A percentile compares a stretch with the other conserved stretches of the same genome.
phyloP scores from a whole-genome alignment of 2,888 invertebrate genomes.

The Thecocarcelia acutangulata region DNA sequence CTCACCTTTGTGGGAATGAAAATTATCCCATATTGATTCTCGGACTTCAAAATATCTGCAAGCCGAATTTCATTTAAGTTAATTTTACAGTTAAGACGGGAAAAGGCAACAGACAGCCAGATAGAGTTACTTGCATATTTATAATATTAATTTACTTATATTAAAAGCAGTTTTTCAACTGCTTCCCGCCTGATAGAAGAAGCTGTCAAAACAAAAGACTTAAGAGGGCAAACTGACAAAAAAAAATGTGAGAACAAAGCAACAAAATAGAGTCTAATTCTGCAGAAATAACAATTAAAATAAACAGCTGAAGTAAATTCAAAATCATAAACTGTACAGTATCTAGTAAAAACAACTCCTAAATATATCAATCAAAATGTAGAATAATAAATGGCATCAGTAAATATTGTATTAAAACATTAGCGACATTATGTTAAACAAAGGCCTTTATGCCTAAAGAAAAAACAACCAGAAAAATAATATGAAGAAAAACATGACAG shows the following conservation, averaged over 20 bases:
- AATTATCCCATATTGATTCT: too few species aligned
- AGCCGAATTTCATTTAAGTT: too few species aligned
- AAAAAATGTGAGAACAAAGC: not conserved
- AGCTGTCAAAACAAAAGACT: conserved; percentile 8
- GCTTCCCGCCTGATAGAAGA: too few species aligned
- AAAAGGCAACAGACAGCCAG: too few species aligned
- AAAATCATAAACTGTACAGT: not conserved
- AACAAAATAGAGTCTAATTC: not conserved
- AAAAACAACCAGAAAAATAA: conserved; percentile 1
- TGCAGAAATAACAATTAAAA: too few species aligned
- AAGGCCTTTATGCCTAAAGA: not conserved
- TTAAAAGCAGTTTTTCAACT: not conserved
- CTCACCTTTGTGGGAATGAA: too few species aligned
- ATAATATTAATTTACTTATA: too few species aligned
- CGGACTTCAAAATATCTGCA: too few species aligned
- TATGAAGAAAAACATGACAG: conserved; percentile 51
- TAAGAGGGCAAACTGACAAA: conserved; percentile 2
- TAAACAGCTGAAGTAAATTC: not conserved
- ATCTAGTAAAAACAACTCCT: conserved; percentile 2
- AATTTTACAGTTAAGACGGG: too few species aligned
- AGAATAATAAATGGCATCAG: conserved; percentile 63
- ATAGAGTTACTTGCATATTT: too few species aligned
- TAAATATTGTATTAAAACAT: conserved; percentile 49
- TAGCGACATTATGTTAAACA: conserved; percentile 40
- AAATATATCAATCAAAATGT: conserved; percentile 43